These are phyloP conservation scores for Lasioglossum figueresi DNA, from an alignment of 2,888 invertebrate species.

Conservation along the genomic window DNA sequence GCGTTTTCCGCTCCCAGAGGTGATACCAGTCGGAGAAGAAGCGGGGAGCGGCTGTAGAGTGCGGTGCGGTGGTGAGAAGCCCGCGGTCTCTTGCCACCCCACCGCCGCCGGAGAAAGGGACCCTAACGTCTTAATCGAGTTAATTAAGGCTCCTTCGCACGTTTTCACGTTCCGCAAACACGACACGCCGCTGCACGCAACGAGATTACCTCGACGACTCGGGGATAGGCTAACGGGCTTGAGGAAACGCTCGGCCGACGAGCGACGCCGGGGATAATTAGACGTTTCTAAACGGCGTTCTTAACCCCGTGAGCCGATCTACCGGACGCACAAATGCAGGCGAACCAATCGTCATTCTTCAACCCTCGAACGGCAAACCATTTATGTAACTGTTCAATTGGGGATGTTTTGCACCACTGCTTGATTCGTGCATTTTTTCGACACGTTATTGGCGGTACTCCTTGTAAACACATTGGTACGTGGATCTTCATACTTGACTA, in stretches of 20 bases:
- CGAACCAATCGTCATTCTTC: neutral
- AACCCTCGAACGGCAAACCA: no score
- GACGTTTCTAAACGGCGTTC: slow-evolving; percentile 61
- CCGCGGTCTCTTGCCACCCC: neutral
- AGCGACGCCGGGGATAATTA: slow-evolving; percentile 65
- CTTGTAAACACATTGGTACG: no score
- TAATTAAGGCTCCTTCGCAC: slow-evolving; percentile 71
- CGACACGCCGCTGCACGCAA: slow-evolving; percentile 72
- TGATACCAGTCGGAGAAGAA: neutral
- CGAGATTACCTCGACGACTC: slow-evolving; percentile 64
- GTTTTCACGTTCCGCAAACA: slow-evolving; percentile 71
- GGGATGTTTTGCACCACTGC: no score
- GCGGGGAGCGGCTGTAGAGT: neutral
- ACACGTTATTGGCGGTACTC: no score
- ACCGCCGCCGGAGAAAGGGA: slow-evolving; percentile 40
- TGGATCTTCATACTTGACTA: no score
- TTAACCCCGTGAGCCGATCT: slow-evolving; percentile 32
- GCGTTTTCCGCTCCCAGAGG: slow-evolving; percentile 8
- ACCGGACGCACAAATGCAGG: neutral
- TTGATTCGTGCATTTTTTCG: no score
- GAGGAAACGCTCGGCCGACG: slow-evolving; percentile 54
- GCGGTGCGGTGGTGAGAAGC: slow-evolving; percentile 12
- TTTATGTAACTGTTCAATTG: no score
- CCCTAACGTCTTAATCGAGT: slow-evolving; percentile 71
- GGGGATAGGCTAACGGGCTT: slow-evolving; percentile 52